These are phyloP conservation scores for Centrocercus urophasianus DNA, from an alignment of 2,113 vertebrate genomes.

Conservation along the genomic window DNA sequence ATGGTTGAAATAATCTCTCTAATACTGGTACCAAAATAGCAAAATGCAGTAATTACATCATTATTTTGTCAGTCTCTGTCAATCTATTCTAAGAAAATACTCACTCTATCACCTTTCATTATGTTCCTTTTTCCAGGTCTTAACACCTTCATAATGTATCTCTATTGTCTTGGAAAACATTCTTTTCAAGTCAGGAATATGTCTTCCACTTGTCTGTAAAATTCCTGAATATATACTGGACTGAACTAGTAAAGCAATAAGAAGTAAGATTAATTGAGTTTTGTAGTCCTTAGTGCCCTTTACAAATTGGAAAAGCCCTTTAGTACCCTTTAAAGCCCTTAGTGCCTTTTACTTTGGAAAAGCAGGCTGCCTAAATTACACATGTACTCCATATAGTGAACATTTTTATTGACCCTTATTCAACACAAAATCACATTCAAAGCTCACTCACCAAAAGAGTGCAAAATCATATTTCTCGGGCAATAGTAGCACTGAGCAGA, in stretches of 20 bases:
- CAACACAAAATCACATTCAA: not conserved
- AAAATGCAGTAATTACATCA: slow-evolving; percentile 71
- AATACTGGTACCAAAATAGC: slow-evolving; percentile 67
- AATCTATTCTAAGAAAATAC: slow-evolving; percentile 54
- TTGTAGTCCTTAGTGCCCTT: not conserved
- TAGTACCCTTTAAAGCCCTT: no score
- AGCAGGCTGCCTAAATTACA: not conserved
- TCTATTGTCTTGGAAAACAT: slow-evolving; percentile 17
- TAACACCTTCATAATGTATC: slow-evolving; percentile 32
- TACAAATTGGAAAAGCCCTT: not conserved
- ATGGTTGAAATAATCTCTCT: slow-evolving; percentile 18
- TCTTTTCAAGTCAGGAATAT: not conserved
- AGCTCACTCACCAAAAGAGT: not conserved
- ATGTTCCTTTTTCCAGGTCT: slow-evolving; percentile 65
- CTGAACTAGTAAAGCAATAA: not conserved
- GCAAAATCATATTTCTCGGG: not conserved
- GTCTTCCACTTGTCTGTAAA: not conserved
- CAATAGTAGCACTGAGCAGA: not conserved
- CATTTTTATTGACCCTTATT: not conserved
- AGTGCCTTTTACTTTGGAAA: not conserved
- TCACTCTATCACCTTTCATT: slow-evolving; percentile 11
- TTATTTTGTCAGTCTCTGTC: slow-evolving; percentile 76
- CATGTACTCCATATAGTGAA: not conserved
- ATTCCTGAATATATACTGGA: not conserved
- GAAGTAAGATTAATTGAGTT: not conserved